Conservation (phyloP, 2,113 vertebrate genomes). For the Scopus umbretta region DNA sequence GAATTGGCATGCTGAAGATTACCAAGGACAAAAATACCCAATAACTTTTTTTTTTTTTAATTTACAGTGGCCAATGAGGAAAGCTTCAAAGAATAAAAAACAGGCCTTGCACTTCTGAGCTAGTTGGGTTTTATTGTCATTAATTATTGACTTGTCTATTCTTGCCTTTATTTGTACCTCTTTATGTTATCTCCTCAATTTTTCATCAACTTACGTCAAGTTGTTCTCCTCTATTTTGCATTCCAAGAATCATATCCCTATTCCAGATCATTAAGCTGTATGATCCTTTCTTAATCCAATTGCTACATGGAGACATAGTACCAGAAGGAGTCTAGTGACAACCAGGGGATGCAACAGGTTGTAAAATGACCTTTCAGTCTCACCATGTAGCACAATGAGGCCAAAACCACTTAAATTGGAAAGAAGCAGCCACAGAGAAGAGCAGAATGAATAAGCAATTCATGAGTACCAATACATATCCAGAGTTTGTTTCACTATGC, state of each 20-base stretch:
- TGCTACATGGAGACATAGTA: neutral
- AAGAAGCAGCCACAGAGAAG: neutral
- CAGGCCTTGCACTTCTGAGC: neutral
- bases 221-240: neutral
- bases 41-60: neutral
- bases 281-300: neutral
- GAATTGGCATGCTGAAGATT: neutral
- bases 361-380: conserved; percentile 16
- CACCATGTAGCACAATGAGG: neutral
- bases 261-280: neutral
- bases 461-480: neutral
- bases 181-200: neutral
- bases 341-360: neutral
- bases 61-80: neutral
- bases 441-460: neutral
- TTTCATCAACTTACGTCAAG: neutral
- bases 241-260: neutral
- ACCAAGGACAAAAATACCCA: neutral
- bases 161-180: neutral
- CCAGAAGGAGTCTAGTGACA: neutral
- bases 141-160: neutral
- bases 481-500: neutral
- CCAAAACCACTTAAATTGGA: neutral
- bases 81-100: neutral
- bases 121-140: neutral